Conservation (phyloP, 2,797 vertebrate species). For the Phrynocephalus forsythii region DNA sequence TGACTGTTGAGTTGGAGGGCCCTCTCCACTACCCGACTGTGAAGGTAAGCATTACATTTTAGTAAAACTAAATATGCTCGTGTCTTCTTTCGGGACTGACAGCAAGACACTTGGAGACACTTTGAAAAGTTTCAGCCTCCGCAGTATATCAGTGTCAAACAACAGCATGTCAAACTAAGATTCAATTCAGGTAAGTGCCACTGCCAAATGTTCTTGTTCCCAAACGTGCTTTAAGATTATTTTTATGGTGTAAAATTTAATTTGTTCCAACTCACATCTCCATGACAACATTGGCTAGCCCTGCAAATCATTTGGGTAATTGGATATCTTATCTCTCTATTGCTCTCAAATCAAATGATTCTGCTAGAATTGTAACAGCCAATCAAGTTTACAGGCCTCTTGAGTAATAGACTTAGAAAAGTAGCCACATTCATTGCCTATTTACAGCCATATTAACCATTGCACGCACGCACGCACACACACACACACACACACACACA, state of each 20-base stretch:
- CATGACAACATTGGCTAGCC: constrained; percentile 94
- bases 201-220: constrained; percentile 89
- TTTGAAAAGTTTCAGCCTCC: constrained; percentile 74
- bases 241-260: constrained; percentile 95
- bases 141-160: constrained; percentile 84
- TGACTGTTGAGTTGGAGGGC: constrained; percentile 47
- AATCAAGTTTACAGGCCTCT: constrained; percentile 91
- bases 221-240: constrained; percentile 95
- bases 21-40: not conserved
- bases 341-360: constrained; percentile 95
- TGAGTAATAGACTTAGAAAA: constrained; percentile 84
- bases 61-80: constrained; percentile 59
- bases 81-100: constrained; percentile 52
- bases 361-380: constrained; percentile 91
- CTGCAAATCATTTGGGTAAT: constrained; percentile 96
- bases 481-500: no score
- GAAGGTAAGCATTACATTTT: constrained; percentile 55
- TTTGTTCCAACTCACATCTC: constrained; percentile 90
- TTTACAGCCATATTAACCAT: constrained; percentile 78
- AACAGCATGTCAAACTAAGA: constrained; percentile 82
- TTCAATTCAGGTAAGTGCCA: constrained; percentile 87
- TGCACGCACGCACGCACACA: constrained; percentile 42
- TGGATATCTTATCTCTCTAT: constrained; percentile 94
- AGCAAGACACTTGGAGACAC: constrained; percentile 52
- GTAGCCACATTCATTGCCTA: constrained; percentile 84